Percentiles rank a stretch among this genome's conserved stretches.
phyloP scores from a whole-genome alignment of 1,140 invertebrate species.

The Venustaconcha ellipsiformis region DNA sequence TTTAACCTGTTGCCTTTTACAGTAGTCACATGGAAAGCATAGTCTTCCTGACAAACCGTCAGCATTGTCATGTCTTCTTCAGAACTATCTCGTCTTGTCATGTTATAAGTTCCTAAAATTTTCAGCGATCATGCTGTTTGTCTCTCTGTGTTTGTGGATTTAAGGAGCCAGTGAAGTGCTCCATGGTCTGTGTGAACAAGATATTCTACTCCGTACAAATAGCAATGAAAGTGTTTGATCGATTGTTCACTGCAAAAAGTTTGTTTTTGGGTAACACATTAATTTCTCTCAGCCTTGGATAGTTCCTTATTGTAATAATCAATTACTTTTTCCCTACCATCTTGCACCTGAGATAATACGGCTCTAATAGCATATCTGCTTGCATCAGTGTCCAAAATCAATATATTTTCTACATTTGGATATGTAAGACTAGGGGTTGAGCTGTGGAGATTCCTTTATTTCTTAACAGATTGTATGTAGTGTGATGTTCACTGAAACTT shows the following conservation, averaged over 20 bases:
- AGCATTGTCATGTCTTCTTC: no score
- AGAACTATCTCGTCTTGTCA: no score
- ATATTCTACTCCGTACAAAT: no score
- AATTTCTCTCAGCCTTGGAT: slow-evolving; percentile 67
- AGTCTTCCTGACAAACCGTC: no score
- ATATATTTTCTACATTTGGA: slow-evolving; percentile 25
- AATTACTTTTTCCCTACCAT: slow-evolving; percentile 57
- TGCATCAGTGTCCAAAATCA: slow-evolving; percentile 40
- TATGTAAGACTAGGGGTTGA: slow-evolving; percentile 28
- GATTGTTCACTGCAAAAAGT: slow-evolving; percentile 69
- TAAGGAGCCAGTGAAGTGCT: no score
- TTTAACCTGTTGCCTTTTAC: no score
- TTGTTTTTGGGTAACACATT: slow-evolving; percentile 69
- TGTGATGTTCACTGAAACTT: slow-evolving; percentile 13
- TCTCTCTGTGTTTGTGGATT: no score
- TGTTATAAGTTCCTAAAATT: no score
- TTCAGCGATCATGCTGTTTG: no score
- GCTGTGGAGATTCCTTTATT: slow-evolving; percentile 25
- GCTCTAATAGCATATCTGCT: slow-evolving; percentile 36
- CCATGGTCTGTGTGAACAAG: no score
- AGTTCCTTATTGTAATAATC: slow-evolving; percentile 68
- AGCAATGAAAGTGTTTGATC: slow-evolving; percentile 63
- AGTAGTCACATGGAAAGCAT: no score
- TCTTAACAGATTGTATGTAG: slow-evolving; percentile 26
- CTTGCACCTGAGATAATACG: slow-evolving; percentile 51